Evolutionary conservation across 2,113 vertebrate genomes (phyloP), one percentile per base, ranked within the genome.

Genomic region (Leuciscus idus): DNA sequence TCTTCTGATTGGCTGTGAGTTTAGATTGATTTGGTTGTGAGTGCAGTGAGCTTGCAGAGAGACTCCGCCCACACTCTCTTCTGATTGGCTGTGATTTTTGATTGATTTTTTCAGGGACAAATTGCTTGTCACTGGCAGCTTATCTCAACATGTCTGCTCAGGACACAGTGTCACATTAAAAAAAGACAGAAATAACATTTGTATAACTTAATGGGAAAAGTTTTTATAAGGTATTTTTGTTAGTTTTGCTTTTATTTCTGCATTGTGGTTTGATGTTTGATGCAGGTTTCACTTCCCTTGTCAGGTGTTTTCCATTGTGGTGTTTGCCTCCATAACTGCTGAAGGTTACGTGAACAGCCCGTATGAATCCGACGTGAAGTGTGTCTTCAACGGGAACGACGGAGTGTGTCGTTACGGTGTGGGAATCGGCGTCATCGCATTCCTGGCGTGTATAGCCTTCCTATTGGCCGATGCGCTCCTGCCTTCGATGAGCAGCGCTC

Each of bases 281-380:
- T 52, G 26, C 2, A 10, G 28, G 15, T 84, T n/a, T 86, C 76
- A 46, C 66, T 87, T 87, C 85, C n/a, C 36, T 82, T 75, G 84
- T 9, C 94, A 99, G 98, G 0, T 98, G 30, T 98, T 97, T 1
- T 93, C 97, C 52, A 94, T 99, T 30, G 95, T 99, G 23, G 97
- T 98, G 6, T 99, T 99, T 85, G 89, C 95, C 0, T 97, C 96
- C 82, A 96, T 99, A 89, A 92, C 97, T 0, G 95, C 92, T 0
- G 98, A 99, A 78, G 97, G 98, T 74, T 98, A 98, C 87, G 85
- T 15, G 12, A 98, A 95, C 88, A 0, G 0, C 0, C 0, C 0
- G 0, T 0, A 0, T 0, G 0, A 9, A 0, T 0, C 0, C 0
- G 0, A 77, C 0, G 3, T 84, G 1, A 30, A 46, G 6, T 99